Conservation (phyloP, 2,888 invertebrate genomes). For the Orthonevra nobilis region DNA sequence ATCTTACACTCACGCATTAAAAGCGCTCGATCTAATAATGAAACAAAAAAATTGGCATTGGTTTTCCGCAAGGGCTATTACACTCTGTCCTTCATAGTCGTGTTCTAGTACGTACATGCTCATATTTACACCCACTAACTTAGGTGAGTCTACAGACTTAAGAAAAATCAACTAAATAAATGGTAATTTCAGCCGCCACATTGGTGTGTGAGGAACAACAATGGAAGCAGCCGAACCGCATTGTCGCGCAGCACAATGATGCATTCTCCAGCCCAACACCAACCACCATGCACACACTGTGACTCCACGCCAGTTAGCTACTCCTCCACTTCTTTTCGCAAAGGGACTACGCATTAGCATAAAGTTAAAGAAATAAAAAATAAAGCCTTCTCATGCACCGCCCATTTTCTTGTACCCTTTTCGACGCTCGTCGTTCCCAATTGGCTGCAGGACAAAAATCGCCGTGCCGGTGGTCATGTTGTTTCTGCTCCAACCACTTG, state of each 20-base stretch:
- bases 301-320: constrained; percentile 31
- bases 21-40: too few species aligned
- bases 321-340: constrained; percentile 48
- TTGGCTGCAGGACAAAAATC: constrained; percentile 62
- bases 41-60: too few species aligned
- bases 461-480: constrained; percentile 56
- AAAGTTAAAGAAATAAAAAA: constrained; percentile 32
- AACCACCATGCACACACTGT: constrained; percentile 37
- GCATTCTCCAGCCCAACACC: constrained; percentile 30
- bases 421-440: constrained; percentile 48
- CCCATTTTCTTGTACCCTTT: constrained; percentile 69
- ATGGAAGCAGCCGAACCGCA: constrained; percentile 60
- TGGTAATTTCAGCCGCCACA: constrained; percentile 31
- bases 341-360: constrained; percentile 55
- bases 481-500: constrained; percentile 17
- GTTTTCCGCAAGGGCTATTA: too few species aligned
- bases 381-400: constrained; percentile 62
- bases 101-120: too few species aligned
- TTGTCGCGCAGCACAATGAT: constrained; percentile 46
- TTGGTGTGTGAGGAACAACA: constrained; percentile 68
- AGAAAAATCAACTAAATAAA: constrained; percentile 3
- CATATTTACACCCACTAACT: too few species aligned
- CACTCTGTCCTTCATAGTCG: too few species aligned
- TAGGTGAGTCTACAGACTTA: too few species aligned
- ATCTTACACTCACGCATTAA: too few species aligned